These are phyloP conservation scores for Diachasmimorpha longicaudata DNA, from an alignment of 1,140 invertebrate genomes.

Conservation along the genomic window DNA sequence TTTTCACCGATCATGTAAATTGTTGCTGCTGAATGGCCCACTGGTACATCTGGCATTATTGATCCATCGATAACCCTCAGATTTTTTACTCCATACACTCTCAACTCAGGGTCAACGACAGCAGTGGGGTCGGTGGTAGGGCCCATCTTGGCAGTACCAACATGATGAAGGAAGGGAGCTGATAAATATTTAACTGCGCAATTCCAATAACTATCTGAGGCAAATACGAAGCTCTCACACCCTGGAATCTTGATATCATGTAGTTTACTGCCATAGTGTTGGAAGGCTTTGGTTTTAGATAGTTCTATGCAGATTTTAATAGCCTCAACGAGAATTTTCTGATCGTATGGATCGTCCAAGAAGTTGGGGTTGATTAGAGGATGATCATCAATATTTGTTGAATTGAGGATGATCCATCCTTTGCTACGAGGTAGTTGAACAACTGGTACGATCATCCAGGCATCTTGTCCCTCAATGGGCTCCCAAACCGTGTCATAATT, in stretches of 20 bases:
- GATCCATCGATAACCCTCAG: conserved; percentile 86
- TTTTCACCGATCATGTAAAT: conserved; percentile 88
- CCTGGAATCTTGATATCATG: conserved; percentile 77
- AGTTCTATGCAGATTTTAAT: conserved; percentile 76
- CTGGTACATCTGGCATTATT: conserved; percentile 84
- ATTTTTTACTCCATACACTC: conserved; percentile 79
- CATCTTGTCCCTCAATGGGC: conserved; percentile 62
- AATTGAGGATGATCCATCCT: conserved; percentile 68
- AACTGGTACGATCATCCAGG: conserved; percentile 59
- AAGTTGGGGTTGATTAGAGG: conserved; percentile 91
- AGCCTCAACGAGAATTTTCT: conserved; percentile 78
- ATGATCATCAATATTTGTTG: conserved; percentile 83
- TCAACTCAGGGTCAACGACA: conserved; percentile 81
- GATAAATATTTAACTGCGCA: conserved; percentile 83
- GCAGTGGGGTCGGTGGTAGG: conserved; percentile 74
- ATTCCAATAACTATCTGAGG: conserved; percentile 81
- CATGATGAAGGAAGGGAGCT: conserved; percentile 86
- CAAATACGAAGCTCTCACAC: conserved; percentile 75
- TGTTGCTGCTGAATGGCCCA: conserved; percentile 85
- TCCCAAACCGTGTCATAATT: conserved; percentile 49
- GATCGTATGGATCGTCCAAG: conserved; percentile 78
- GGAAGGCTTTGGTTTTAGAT: conserved; percentile 77
- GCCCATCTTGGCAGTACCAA: conserved; percentile 86
- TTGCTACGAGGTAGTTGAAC: conserved; percentile 60
- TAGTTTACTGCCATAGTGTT: conserved; percentile 78